Base-by-base conservation (phyloP, 2,797 vertebrate species). In the Hoplostethus mediterraneus region DNA sequence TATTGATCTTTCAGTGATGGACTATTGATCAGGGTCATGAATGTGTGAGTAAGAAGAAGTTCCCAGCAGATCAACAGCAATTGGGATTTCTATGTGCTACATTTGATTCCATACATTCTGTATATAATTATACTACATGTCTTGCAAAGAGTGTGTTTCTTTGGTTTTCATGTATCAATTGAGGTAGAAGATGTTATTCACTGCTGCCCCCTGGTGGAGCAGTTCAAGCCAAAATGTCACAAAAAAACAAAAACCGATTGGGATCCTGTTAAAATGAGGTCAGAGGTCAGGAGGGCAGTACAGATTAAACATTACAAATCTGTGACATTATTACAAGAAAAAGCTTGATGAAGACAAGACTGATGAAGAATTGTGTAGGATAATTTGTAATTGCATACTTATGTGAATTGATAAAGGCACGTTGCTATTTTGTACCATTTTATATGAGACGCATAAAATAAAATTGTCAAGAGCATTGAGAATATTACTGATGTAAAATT, bases 161-260 rank as follows among this genome's bases (percentile, higher is more conserved):
- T 33, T 38, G 21, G 6, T 40, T 3, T 47, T 36, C 6, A 49
- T 45, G 51, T 57, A 9, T 16, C 17, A 40, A 6, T 40, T 3
- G 2, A 42, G 11, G 47, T 42, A 31, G 21, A 3, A 73, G 72
- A 75, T 44, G 5, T 76, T 3, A n/a, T 48, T 58, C 52, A 48
- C 6, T 76, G 51, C 31, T 62, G 63, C 83, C 83, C 67, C 65
- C 86, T 86, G 67, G 54, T 84, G 86, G 77, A 55, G 3, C 53
- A 42, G 25, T 55, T 30, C 25, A 25, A 45, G 42, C 5, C 12
- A n/a, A 33, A 48, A 11, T 12, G 53, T 30, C 16, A 17, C 21
- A 28, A 28, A 28, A 28, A 21, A 28, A 8, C 47, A 45, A 63
- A 48, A 25, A 52, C 5, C 28, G 16, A 52, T 7, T 42, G 12